A percentile compares a stretch with the other conserved stretches of the same genome.
These are phyloP conservation scores for Dicrurus megarhynchus DNA, from an alignment of 2,113 vertebrate genomes.

Conservation along the genomic window DNA sequence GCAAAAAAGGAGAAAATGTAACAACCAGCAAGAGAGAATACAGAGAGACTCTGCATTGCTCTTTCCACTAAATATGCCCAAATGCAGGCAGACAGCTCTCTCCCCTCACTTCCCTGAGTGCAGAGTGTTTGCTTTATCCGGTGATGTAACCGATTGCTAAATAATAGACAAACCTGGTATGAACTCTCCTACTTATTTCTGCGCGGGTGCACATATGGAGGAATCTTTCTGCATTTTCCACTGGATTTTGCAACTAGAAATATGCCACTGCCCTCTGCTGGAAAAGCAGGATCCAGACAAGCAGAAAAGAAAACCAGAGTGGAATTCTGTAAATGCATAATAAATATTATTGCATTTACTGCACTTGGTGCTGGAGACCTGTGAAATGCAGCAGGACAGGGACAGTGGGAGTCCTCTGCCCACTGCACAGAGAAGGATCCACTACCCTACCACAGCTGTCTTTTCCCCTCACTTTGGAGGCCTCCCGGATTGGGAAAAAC, in stretches of 20 bases:
- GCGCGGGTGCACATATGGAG: not conserved
- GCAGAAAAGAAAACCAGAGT: not conserved
- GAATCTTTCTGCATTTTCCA: not conserved
- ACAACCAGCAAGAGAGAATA: not conserved
- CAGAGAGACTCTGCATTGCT: not conserved
- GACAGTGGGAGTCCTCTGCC: not conserved
- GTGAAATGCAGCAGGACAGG: not conserved
- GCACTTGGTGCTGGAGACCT: not conserved
- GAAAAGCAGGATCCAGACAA: not conserved
- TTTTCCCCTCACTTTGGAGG: not conserved
- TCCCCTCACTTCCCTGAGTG: not conserved
- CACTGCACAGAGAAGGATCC: not conserved
- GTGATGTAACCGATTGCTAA: slow-evolving; percentile 46
- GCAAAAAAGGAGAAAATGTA: slow-evolving; percentile 9
- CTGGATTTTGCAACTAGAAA: not conserved
- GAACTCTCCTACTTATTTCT: slow-evolving; percentile 46
- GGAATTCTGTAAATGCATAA: not conserved
- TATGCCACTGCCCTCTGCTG: slow-evolving; percentile 61
- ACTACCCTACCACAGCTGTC: accelerated
- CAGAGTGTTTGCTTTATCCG: slow-evolving; percentile 14
- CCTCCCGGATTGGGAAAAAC: not conserved
- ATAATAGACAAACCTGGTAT: slow-evolving; percentile 31
- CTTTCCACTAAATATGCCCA: not conserved
- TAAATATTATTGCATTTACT: not conserved
- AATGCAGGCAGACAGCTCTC: slow-evolving; percentile 11